Percentiles rank a stretch among this genome's conserved stretches.
Conservation (phyloP, 2,888 invertebrate genomes). For the Pseudeuparius sepicola region DNA sequence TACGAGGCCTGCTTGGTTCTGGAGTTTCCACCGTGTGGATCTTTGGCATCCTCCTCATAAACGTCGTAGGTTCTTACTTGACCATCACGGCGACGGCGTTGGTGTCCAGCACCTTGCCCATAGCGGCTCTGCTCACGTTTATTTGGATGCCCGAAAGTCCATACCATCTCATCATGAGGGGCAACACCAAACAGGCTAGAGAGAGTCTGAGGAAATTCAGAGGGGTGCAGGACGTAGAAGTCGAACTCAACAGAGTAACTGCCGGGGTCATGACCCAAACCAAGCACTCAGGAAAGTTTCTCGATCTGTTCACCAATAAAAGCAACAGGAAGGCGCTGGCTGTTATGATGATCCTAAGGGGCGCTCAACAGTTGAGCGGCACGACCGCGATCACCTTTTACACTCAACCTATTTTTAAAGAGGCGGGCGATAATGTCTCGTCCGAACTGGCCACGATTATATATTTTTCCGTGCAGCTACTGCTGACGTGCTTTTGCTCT, state of each 20-base stretch:
- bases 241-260: conserved; percentile 31
- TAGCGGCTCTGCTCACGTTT: conserved; percentile 40
- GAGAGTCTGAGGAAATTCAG: conserved; percentile 42
- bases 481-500: conserved; percentile 45
- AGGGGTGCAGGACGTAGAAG: conserved; percentile 42
- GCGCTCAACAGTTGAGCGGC: conserved; percentile 48
- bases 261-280: conserved; percentile 34
- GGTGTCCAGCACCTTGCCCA: conserved; percentile 40
- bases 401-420: conserved; percentile 44
- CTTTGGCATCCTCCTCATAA: conserved; percentile 45
- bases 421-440: conserved; percentile 38
- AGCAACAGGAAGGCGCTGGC: conserved; percentile 53
- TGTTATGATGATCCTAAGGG: conserved; percentile 48
- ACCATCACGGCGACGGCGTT: conserved; percentile 43
- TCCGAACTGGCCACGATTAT: conserved; percentile 33
- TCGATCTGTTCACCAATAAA: conserved; percentile 46
- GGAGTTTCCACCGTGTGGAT: conserved; percentile 47
- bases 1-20: conserved; percentile 47
- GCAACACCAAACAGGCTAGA: conserved; percentile 40
- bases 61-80: conserved; percentile 40
- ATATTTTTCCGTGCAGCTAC: conserved; percentile 44
- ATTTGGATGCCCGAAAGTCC: conserved; percentile 52
- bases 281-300: conserved; percentile 45
- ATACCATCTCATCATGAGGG: conserved; percentile 39
- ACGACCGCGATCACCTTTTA: conserved; percentile 54